phyloP scores from a whole-genome alignment of 2,888 invertebrate species.

The Ceriagrion tenellum region DNA sequence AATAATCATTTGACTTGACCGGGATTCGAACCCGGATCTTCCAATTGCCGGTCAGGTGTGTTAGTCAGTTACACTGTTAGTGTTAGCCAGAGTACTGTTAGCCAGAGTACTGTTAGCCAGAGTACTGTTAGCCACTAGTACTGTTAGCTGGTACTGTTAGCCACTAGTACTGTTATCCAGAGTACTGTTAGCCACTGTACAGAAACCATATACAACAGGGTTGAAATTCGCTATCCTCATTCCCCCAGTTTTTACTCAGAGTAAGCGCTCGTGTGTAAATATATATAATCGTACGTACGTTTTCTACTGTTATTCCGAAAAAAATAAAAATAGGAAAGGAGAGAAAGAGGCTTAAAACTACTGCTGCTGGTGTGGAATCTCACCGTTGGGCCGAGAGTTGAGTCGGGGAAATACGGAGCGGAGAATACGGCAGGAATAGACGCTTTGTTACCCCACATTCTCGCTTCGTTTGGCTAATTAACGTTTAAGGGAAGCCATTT shows the following conservation, averaged over 20 bases:
- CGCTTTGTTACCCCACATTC: not conserved
- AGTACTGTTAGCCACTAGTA: too few species aligned
- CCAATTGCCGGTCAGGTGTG: too few species aligned
- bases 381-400: not conserved
- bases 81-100: too few species aligned
- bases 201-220: too few species aligned
- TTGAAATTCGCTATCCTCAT: too few species aligned
- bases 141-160: too few species aligned
- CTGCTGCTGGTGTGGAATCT: not conserved
- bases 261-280: not conserved
- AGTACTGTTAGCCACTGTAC: too few species aligned
- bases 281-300: not conserved
- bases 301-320: not conserved
- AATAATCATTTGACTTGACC: too few species aligned
- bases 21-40: too few species aligned
- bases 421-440: not conserved
- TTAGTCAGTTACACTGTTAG: too few species aligned
- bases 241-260: not conserved
- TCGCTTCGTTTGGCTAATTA: slow-evolving; percentile 5
- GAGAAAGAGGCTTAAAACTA: not conserved
- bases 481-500: not conserved
- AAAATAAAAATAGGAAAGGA: not conserved
- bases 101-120: too few species aligned
- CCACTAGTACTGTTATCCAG: too few species aligned
- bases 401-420: not conserved